These are phyloP conservation scores for Ifrita kowaldi DNA, from an alignment of 2,113 vertebrate genomes.

Conservation along the genomic window DNA sequence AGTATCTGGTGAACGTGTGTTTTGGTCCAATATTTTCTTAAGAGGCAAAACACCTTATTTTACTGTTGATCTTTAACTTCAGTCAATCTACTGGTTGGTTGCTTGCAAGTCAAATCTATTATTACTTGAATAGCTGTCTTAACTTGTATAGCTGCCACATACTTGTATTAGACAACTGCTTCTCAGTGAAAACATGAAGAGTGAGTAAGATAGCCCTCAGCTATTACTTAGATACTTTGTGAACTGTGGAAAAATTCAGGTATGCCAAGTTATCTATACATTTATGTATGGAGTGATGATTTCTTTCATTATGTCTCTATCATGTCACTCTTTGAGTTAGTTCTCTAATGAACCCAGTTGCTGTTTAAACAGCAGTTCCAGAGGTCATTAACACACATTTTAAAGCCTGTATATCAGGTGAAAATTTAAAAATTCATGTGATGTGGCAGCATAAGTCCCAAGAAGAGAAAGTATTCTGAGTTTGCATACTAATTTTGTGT, in stretches of 20 bases:
- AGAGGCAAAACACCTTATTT: not conserved
- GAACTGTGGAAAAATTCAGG: not conserved
- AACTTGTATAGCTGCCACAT: not conserved
- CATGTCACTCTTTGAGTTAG: not conserved
- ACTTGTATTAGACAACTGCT: not conserved
- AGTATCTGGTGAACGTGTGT: not conserved
- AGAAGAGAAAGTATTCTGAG: not conserved
- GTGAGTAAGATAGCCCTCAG: not conserved
- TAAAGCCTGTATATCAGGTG: not conserved
- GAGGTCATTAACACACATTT: not conserved
- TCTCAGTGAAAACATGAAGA: not conserved
- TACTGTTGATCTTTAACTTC: not conserved
- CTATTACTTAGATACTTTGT: not conserved
- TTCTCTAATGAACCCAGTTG: not conserved
- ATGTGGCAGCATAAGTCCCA: not conserved
- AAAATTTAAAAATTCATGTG: not conserved
- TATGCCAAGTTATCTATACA: not conserved
- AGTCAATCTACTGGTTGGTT: not conserved
- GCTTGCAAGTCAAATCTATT: not conserved
- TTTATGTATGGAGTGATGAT: not conserved
- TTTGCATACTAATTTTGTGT: not conserved
- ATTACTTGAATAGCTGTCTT: not conserved
- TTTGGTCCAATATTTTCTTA: not conserved
- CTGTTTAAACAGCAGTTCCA: not conserved
- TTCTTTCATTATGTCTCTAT: not conserved